A percentile compares a stretch with the other conserved stretches of the same genome.
Evolutionary conservation across 2,113 vertebrate genomes (phyloP).

Genomic region (Vidua chalybeata): DNA sequence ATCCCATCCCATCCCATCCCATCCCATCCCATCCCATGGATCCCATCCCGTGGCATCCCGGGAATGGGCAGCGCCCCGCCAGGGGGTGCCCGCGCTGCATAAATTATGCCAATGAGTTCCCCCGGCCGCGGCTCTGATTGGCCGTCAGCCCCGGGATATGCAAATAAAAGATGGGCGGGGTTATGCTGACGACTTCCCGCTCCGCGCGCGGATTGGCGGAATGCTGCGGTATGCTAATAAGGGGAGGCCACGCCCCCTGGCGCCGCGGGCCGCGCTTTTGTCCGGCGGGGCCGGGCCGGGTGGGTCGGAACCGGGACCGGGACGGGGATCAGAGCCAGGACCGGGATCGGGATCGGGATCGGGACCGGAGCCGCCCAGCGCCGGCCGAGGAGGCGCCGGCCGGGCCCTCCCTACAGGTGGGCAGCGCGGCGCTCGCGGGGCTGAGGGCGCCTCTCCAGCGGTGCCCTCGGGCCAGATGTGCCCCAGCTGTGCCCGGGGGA

Average conservation of each 20-base stretch:
- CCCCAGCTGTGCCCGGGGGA: background rate
- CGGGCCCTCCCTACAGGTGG: background rate
- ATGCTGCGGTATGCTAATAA: background rate
- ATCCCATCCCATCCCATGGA: no score
- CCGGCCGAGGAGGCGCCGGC: background rate
- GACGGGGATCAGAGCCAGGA: no score
- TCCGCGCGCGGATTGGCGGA: background rate
- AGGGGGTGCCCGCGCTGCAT: background rate
- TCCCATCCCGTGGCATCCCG: background rate
- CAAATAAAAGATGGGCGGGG: accelerated
- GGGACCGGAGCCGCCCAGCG: background rate
- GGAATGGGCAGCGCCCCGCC: background rate
- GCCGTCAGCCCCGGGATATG: accelerated
- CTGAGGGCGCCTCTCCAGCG: background rate
- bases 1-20: no score
- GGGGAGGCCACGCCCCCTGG: background rate
- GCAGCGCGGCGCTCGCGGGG: background rate
- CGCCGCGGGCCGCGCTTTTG: slow-evolving; percentile 59
- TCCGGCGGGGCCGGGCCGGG: background rate
- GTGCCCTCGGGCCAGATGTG: background rate
- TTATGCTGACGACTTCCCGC: accelerated
- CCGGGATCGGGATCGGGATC: background rate
- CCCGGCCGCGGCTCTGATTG: background rate
- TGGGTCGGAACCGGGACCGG: background rate
- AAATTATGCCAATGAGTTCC: background rate